Evolutionary conservation across 2,113 vertebrate genomes (phyloP).

Genomic region (Ursus arctos): DNA sequence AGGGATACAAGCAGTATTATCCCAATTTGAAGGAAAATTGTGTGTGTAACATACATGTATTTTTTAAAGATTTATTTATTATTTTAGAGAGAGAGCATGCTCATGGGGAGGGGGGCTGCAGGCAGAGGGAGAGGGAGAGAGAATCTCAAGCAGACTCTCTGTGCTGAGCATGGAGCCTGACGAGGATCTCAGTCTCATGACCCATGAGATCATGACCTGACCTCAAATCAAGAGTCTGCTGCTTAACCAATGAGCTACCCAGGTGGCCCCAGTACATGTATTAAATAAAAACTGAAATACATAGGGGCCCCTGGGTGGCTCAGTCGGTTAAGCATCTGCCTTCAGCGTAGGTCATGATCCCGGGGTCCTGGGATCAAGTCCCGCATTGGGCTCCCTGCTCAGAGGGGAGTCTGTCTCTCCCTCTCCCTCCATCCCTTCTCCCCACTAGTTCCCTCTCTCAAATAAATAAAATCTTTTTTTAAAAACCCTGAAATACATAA

Average conservation of each 20-base stretch:
- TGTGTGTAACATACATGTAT: background rate
- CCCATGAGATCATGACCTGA: background rate
- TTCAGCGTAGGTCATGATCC: background rate
- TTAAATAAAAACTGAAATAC: background rate
- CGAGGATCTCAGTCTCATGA: background rate
- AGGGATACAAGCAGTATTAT: background rate
- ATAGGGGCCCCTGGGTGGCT: background rate
- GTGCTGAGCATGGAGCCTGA: background rate
- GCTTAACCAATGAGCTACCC: background rate
- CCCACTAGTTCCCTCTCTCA: background rate
- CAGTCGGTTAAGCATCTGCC: background rate
- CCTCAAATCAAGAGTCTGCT: background rate
- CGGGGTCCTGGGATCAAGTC: background rate
- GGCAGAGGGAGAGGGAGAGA: background rate
- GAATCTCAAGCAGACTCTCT: background rate
- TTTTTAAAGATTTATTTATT: background rate
- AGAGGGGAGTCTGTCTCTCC: background rate
- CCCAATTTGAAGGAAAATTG: background rate
- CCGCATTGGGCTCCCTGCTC: no score
- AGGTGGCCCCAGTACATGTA: background rate
- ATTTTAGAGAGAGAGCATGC: background rate
- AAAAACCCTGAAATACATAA: background rate
- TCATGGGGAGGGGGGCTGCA: fast-evolving
- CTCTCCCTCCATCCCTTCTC: background rate
- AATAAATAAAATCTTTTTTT: background rate